Evolutionary conservation across 2,113 vertebrate genomes (phyloP).

Genomic region (Pomatorhinus ruficollis): DNA sequence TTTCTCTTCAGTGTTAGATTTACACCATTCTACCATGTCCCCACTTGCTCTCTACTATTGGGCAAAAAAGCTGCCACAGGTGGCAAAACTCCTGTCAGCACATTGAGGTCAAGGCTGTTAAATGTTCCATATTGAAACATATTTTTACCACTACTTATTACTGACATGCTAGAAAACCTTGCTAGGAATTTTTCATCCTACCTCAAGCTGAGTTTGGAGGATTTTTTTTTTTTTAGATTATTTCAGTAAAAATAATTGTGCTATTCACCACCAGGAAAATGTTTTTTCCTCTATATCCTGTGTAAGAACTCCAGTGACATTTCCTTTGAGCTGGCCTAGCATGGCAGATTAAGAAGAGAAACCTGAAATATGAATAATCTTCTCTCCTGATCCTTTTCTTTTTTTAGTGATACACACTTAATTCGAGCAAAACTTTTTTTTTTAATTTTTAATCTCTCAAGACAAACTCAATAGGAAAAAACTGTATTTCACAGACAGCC

Average conservation of each 20-base stretch:
- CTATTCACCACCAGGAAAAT: not conserved
- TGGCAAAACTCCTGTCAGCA: not conserved
- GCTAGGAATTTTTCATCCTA: not conserved
- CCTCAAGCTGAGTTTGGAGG: not conserved
- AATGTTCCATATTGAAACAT: not conserved
- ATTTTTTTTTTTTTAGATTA: not conserved
- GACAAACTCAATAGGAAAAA: not conserved
- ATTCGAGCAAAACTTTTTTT: not conserved
- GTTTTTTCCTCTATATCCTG: not conserved
- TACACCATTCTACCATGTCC: not conserved
- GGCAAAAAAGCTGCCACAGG: not conserved
- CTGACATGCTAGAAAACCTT: not conserved
- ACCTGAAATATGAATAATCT: not conserved
- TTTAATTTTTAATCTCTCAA: not conserved
- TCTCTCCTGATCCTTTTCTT: not conserved
- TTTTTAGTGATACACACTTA: not conserved
- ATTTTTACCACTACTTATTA: not conserved
- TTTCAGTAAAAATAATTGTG: not conserved
- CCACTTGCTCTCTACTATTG: not conserved
- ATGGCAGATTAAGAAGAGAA: not conserved
- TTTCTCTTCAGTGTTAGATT: not conserved
- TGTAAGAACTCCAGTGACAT: not conserved
- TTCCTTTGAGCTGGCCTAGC: not conserved
- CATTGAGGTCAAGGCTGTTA: not conserved
- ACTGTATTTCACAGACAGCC: not conserved